Evolutionary conservation across 1,140 invertebrate genomes (phyloP), one percentile per base, ranked within the genome.

Genomic region (Penaeus japonicus): DNA sequence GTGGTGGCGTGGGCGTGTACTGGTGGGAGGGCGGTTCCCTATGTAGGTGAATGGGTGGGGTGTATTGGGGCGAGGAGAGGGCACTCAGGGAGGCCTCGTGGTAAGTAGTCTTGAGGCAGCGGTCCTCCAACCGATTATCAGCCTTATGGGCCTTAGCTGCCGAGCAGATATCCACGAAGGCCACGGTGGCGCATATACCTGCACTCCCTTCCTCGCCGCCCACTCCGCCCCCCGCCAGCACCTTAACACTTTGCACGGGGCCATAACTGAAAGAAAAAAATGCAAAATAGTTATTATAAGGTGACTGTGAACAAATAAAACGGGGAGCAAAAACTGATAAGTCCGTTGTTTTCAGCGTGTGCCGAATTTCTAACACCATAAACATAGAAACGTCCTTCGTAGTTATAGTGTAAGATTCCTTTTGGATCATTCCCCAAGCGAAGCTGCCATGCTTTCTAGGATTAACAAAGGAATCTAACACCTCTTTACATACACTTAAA

Each of bases 151-250:
- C 97, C 94, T 98, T 98, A 91, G 96, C 95, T 91, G 97, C 97
- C 91, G 97, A 98, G 93, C 97, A 97, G 94, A 98, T 98, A 94
- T 98, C 97, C 95, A 98, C 98, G 94, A 98, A 98, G 92, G 97
- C 97, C 92, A 98, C 97, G 92, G 97, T 97, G 92, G 97, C 97
- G 91, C 92, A 91, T 90, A 92, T 91, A 91, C 93, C 93, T 91
- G 82, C 90, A 92, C 92, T 92, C 93, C 92, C 92, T 92, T 93
- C 92, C 93, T 92, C 81, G 20, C 78, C 89, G 65, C 85, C 91
- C 57, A 90, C 89, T 32, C 91, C 90, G 55, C 90, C 91, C 80
- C 92, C 91, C 24, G 89, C 79, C 89, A 93, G 92, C 82, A 94
- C 91, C 91, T 93, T 94, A 39, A 94, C 93, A 91, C 93, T 94